phyloP scores from a whole-genome alignment of 92 coral and sea anemone species.

The Paragorgia papillata region DNA sequence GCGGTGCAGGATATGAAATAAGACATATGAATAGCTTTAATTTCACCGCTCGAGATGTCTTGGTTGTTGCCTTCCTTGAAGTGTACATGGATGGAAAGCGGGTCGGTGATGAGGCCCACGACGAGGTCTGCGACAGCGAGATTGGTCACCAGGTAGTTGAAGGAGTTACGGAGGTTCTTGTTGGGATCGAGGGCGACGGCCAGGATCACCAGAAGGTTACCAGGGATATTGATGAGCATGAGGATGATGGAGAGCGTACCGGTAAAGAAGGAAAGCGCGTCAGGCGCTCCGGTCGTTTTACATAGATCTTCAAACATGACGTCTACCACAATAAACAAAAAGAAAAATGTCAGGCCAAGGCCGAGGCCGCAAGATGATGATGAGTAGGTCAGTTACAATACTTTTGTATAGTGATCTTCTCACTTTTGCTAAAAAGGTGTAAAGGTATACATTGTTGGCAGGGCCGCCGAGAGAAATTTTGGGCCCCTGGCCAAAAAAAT shows the following conservation, averaged over 20 bases:
- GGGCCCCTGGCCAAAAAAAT: too few species aligned
- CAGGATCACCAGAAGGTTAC: constrained; percentile 77
- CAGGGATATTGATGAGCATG: constrained; percentile 77
- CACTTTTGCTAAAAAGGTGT: too few species aligned
- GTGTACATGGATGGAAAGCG: constrained; percentile 75
- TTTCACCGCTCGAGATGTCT: constrained; percentile 58
- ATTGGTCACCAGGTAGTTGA: constrained; percentile 73
- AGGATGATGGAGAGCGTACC: constrained; percentile 70
- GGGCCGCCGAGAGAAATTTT: too few species aligned
- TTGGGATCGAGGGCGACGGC: constrained; percentile 80
- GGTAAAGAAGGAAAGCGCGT: constrained; percentile 68
- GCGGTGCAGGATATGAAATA: constrained; percentile 95
- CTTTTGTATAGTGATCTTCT: too few species aligned
- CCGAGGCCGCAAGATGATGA: too few species aligned
- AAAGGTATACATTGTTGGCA: too few species aligned
- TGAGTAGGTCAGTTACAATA: too few species aligned
- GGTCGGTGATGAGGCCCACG: constrained; percentile 94
- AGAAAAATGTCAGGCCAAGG: neutral
- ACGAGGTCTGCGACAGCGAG: constrained; percentile 76
- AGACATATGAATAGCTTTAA: constrained; percentile 84
- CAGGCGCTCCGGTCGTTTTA: constrained; percentile 51
- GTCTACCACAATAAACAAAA: neutral
- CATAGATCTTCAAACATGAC: constrained; percentile 40
- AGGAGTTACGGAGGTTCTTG: constrained; percentile 73
- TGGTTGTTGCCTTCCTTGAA: constrained; percentile 68